phyloP scores from a whole-genome alignment of 2,797 vertebrate species.

The Rousettus madagascariensis region DNA sequence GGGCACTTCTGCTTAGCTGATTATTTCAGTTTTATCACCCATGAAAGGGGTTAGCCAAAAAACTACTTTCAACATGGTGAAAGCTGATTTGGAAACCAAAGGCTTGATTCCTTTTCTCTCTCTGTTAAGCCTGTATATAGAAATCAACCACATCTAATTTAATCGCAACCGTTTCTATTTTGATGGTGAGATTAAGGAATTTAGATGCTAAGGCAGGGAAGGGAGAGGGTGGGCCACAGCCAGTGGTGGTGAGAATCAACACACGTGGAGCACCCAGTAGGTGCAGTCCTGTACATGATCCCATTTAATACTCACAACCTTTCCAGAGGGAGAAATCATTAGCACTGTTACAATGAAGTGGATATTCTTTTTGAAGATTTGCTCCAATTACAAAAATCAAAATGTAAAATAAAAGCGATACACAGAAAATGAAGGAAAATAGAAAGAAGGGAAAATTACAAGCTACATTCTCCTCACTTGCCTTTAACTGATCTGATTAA shows the following conservation, averaged over 20 bases:
- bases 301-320: neutral
- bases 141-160: constrained; percentile 47
- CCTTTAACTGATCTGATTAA: neutral
- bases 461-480: neutral
- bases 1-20: constrained; percentile 24
- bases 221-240: neutral
- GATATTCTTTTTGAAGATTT: constrained; percentile 18
- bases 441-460: neutral
- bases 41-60: constrained; percentile 19
- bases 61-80: neutral
- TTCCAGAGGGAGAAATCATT: neutral
- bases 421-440: neutral
- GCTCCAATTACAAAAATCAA: constrained; percentile 37
- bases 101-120: neutral
- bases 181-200: constrained; percentile 58
- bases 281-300: neutral
- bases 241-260: neutral
- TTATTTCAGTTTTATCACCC: constrained; percentile 61
- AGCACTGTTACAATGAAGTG: neutral
- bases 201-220: neutral
- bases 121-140: neutral
- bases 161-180: constrained; percentile 40
- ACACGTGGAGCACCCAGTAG: neutral
- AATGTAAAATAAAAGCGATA: neutral
- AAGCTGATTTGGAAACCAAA: constrained; percentile 40